A percentile compares a stretch with the other conserved stretches of the same genome.
These are phyloP conservation scores for Ophiothrix spiculata DNA, from an alignment of 35 echinoderm and acorn worm species.

Conservation along the genomic window DNA sequence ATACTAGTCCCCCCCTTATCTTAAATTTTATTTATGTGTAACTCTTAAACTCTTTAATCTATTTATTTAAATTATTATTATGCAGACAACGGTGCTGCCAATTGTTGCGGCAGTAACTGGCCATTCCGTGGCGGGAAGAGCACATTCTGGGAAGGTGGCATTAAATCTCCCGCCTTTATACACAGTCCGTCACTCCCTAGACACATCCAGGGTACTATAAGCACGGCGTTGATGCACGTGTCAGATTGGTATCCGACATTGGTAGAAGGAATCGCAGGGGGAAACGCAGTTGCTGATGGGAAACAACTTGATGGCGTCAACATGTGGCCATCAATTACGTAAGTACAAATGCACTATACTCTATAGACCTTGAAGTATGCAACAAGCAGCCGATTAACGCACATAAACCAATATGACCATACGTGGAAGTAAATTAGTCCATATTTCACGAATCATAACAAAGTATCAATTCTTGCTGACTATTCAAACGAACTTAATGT, in stretches of 20 bases:
- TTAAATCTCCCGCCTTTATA: conserved; percentile 50
- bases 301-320: conserved; percentile 42
- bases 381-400: too few relatives aligned
- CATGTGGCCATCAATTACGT: conserved; percentile 38
- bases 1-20: too few relatives aligned
- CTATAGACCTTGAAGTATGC: too few relatives aligned
- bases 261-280: conserved; percentile 68
- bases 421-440: too few relatives aligned
- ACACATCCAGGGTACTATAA: conserved; percentile 53
- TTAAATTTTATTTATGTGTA: too few relatives aligned
- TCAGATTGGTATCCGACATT: conserved; percentile 88
- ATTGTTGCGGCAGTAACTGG: conserved; percentile 49
- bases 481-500: too few relatives aligned
- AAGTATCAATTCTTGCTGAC: too few relatives aligned
- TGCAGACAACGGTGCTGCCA: conserved; percentile 48
- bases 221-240: conserved; percentile 64
- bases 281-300: not conserved
- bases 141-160: conserved; percentile 79
- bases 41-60: too few relatives aligned
- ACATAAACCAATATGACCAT: too few relatives aligned
- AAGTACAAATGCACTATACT: too few relatives aligned
- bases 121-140: conserved; percentile 66
- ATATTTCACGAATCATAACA: too few relatives aligned
- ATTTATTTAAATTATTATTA: not conserved
- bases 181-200: conserved; percentile 51